Evolutionary conservation across 2,888 invertebrate genomes (phyloP).

Genomic region (Leptodirus hochenwartii): DNA sequence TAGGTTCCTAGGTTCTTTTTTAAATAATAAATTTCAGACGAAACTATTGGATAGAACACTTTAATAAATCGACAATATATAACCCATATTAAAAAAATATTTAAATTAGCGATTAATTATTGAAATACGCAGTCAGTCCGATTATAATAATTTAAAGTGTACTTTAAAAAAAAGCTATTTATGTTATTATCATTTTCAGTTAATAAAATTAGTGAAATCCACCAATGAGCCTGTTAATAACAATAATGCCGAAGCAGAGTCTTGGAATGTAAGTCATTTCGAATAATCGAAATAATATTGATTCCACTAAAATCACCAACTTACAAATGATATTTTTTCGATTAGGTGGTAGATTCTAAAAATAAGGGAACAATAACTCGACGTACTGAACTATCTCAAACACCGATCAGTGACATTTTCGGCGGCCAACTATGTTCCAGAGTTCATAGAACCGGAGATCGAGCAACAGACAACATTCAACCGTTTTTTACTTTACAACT

Average conservation of each 20-base stretch:
- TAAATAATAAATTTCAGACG: too few species aligned
- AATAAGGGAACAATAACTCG: constrained; percentile 80
- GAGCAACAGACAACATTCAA: constrained; percentile 79
- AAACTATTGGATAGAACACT: too few species aligned
- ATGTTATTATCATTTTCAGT: too few species aligned
- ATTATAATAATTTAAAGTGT: too few species aligned
- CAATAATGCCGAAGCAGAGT: constrained; percentile 25
- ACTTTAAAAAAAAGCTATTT: too few species aligned
- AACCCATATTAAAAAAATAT: too few species aligned
- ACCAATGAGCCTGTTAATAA: too few species aligned
- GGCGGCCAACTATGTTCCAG: constrained; percentile 78
- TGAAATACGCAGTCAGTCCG: too few species aligned
- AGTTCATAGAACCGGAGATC: constrained; percentile 53
- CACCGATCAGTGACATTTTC: constrained; percentile 86
- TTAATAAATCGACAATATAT: too few species aligned
- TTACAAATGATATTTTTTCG: constrained; percentile 10
- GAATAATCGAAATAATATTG: too few species aligned
- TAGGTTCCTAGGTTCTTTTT: too few species aligned
- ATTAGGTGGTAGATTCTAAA: constrained; percentile 64
- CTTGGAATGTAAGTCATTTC: constrained; percentile 53
- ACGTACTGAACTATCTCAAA: constrained; percentile 61
- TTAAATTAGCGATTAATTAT: too few species aligned
- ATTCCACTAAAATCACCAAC: not conserved
- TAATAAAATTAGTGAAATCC: constrained; percentile 34
- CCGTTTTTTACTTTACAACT: constrained; percentile 92